Evolutionary conservation across 1,140 invertebrate species (phyloP), one percentile per base, ranked within the genome.

Genomic region (Rhopalosiphum padi): DNA sequence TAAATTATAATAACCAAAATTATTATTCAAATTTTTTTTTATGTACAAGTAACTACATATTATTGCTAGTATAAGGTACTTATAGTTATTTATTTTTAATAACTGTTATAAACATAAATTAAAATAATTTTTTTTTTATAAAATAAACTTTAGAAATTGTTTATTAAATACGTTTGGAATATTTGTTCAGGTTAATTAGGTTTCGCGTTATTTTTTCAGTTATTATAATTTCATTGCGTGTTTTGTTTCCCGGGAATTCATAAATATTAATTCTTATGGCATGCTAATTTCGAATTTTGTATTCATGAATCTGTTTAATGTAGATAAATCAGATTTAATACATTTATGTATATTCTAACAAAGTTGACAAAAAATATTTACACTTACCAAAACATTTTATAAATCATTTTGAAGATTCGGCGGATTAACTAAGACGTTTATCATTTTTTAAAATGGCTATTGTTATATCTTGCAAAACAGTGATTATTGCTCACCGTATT

Each of bases 271-370:
- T 85, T 85, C 23, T 85, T 43, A 11, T 85, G 22, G 35, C 83
- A 43, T 85, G 83, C 22, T 85, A 83, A 41, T 41, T 43, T 85
- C 9, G 9, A 25, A 85, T 83, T 85, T 85, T 41, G 23, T 41
- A 41, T 41, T 85, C 37, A 85, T 85, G 83, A 85, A 85, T 85
- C 83, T 83, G 37, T 25, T 89, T 89, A 51, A 43, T 90, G n/a
- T 53, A 55, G 35, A 55, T 55, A 23, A 46, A 82, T 94, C 23
- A 90, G 2, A 68, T 41, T 94, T 35, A 55, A 37, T 82, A 94
- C 94, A 94, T 95, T 86, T 23, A 41, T 85, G 37, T 41, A 25
- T 43, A 43, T 43, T 46, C 43, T 11, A 15, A 86, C 1, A 86
- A 37, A 2, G 35, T 83, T 9, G 22, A 37, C 22, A 22, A 83